Evolutionary conservation across 1,140 invertebrate species (phyloP).

Genomic region (Penaeus indicus): DNA sequence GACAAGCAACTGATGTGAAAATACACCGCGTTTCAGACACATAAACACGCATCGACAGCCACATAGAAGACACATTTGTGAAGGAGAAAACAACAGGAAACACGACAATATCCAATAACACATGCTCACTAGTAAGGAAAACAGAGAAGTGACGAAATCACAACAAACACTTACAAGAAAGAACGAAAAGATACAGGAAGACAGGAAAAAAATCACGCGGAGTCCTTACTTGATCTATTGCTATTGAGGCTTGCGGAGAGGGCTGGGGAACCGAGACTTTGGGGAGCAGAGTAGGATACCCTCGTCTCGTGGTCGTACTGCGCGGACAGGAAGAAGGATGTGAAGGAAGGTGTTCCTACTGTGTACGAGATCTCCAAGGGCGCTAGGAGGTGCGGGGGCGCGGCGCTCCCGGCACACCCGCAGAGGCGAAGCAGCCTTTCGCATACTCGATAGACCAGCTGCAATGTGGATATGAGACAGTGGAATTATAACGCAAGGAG

Average conservation of each 20-base stretch:
- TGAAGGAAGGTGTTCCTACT: constrained; percentile 66
- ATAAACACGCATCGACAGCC: no score
- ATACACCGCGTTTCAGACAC: not conserved
- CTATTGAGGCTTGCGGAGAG: constrained; percentile 48
- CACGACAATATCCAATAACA: no score
- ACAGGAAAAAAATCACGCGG: not conserved
- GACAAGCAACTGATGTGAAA: not conserved
- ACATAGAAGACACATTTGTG: no score
- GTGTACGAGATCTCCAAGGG: constrained; percentile 66
- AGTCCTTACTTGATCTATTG: constrained; percentile 39
- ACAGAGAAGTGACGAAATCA: no score
- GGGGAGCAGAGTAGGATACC: constrained; percentile 63
- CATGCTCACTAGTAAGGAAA: no score
- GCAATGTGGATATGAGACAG: constrained; percentile 66
- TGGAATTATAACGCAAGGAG: not conserved
- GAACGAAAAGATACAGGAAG: no score
- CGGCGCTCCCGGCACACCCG: constrained; percentile 60
- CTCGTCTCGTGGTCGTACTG: constrained; percentile 62
- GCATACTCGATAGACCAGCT: constrained; percentile 83
- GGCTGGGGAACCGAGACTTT: constrained; percentile 53
- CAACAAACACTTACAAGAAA: no score
- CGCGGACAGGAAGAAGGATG: constrained; percentile 66
- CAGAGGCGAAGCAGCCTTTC: constrained; percentile 82
- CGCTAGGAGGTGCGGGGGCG: constrained; percentile 62
- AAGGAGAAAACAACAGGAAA: no score